Conservation (phyloP, 2,113 vertebrate genomes). For the Cacatua alba region DNA sequence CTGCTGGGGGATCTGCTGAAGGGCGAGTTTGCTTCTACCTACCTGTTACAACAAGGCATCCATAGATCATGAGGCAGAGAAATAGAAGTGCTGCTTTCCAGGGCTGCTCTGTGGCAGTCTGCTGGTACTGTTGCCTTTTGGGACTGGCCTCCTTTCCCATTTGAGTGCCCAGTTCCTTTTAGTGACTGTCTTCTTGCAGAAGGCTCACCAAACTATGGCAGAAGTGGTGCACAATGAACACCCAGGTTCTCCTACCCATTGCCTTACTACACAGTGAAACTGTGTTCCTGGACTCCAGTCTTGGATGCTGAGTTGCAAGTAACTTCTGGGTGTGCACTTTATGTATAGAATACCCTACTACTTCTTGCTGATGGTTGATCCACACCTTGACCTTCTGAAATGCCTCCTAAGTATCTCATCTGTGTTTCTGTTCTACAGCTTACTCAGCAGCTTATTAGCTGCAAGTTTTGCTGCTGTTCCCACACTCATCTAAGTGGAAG, state of each 20-base stretch:
- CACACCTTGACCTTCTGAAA: neutral
- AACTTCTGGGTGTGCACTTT: neutral
- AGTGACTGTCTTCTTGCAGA: neutral
- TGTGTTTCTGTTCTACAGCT: neutral
- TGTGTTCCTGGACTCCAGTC: neutral
- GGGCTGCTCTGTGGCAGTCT: neutral
- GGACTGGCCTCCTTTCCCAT: neutral
- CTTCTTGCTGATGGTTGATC: neutral
- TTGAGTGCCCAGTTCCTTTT: neutral
- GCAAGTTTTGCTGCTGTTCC: neutral
- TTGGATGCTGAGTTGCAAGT: neutral
- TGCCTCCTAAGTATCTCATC: neutral
- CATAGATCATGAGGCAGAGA: fast-evolving
- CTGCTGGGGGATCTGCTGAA: neutral
- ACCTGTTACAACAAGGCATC: neutral
- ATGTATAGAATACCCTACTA: neutral
- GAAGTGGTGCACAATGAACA: neutral
- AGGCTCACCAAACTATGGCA: neutral
- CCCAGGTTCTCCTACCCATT: neutral
- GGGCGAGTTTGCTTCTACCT: neutral
- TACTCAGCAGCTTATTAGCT: neutral
- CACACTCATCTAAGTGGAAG: neutral
- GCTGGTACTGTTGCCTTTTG: neutral
- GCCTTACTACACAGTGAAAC: neutral
- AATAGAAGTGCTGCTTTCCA: fast-evolving